Conservation (phyloP, 2,113 vertebrate species). For the Colistium nudipinnis region DNA sequence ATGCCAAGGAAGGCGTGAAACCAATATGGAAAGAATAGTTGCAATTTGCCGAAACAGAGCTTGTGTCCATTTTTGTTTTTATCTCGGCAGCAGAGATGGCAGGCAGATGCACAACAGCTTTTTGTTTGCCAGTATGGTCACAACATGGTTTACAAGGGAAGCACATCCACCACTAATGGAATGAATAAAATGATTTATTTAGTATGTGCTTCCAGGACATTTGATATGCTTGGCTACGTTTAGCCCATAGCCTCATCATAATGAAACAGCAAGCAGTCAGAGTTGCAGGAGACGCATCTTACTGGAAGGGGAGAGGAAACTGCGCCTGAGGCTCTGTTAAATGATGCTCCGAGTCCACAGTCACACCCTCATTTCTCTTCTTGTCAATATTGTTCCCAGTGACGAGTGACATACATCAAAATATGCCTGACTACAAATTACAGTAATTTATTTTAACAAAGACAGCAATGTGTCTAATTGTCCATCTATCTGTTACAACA, state of each 20-base stretch:
- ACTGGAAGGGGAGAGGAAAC: conserved; percentile 73
- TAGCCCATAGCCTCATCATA: conserved; percentile 83
- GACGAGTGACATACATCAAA: conserved; percentile 49
- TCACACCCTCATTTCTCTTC: conserved; percentile 80
- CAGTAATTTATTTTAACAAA: conserved; percentile 2
- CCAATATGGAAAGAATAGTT: conserved; percentile 47
- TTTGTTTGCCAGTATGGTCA: conserved; percentile 71
- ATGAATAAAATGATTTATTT: conserved; percentile 86
- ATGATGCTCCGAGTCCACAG: conserved; percentile 78
- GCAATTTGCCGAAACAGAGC: conserved; percentile 24
- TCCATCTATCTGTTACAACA: background rate
- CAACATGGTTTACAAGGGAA: conserved; percentile 74
- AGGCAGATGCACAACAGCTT: conserved; percentile 54
- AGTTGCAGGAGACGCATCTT: conserved; percentile 75
- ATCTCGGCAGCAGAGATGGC: conserved; percentile 35
- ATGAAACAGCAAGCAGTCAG: conserved; percentile 82
- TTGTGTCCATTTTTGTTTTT: conserved; percentile 28
- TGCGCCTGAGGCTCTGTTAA: conserved; percentile 76
- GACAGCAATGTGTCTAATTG: background rate
- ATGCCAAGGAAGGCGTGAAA: conserved; percentile 42
- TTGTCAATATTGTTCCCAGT: conserved; percentile 75
- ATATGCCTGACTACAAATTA: conserved; percentile 48
- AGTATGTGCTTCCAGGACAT: conserved; percentile 81
- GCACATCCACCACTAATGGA: conserved; percentile 78
- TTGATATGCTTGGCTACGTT: conserved; percentile 84